These are phyloP conservation scores for Amorpha juglandis DNA, from an alignment of 2,888 invertebrate species.

Conservation along the genomic window DNA sequence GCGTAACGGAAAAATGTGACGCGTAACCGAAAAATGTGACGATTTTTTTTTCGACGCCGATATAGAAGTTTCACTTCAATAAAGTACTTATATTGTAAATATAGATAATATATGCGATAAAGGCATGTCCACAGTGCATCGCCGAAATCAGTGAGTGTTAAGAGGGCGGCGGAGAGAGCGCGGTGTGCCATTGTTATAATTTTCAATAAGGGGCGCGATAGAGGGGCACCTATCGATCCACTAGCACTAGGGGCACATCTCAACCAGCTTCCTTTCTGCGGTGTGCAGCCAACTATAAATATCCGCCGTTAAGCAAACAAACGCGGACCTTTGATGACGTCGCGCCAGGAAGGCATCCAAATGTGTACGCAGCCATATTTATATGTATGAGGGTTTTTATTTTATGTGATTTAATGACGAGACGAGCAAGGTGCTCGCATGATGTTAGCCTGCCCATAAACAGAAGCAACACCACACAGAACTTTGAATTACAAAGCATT, in stretches of 20 bases:
- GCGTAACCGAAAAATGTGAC: no score
- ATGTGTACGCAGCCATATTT: neutral
- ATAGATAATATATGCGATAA: constrained; percentile 2
- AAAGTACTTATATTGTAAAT: neutral
- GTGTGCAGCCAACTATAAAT: constrained; percentile 80
- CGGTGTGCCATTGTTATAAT: constrained; percentile 84
- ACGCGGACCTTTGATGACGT: constrained; percentile 26
- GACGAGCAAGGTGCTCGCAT: no score
- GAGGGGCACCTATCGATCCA: constrained; percentile 81
- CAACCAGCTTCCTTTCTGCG: constrained; percentile 60
- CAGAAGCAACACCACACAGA: no score
- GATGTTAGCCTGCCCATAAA: no score
- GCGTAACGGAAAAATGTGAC: no score
- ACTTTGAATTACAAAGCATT: no score
- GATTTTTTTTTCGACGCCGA: no score
- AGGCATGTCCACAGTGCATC: constrained; percentile 69
- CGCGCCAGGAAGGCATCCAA: constrained; percentile 12
- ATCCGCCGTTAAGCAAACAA: constrained; percentile 59
- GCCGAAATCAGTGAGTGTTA: constrained; percentile 83
- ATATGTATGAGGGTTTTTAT: neutral
- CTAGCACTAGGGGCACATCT: constrained; percentile 59
- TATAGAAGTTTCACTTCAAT: no score
- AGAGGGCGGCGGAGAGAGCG: constrained; percentile 72
- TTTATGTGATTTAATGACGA: no score
- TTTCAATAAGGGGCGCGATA: constrained; percentile 84